Evolutionary conservation across 2,888 invertebrate species (phyloP), one percentile per base, ranked within the genome.

Genomic region (Diaprepes abbreviatus): DNA sequence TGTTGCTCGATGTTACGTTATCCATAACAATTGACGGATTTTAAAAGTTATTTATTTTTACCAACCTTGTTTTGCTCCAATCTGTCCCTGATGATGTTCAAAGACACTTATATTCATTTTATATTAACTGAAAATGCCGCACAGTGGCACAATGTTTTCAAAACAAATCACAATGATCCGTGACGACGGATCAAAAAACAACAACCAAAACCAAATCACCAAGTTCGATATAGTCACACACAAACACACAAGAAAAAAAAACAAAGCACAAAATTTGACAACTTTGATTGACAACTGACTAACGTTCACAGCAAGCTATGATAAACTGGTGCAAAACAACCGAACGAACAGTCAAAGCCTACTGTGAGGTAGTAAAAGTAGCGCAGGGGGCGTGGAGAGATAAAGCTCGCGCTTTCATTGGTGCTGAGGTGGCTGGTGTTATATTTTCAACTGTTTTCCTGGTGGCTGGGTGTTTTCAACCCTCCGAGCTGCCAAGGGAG

Each of bases 261-360:
- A 40, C 14, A 59, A 43, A 60, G 16, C 45, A 60, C 28, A 59
- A 36, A 54, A 55, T 52, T 40, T 52, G 52, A 54, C 54, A 55
- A 45, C 33, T 38, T 24, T 66, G 43, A 66, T 52, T 59, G 60
- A 66, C 66, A 66, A 36, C 60, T 60, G 24, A 40, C 66, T 66
- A 33, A 16, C 50, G 2, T 17, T 19, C 66, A 43, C 66, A 54
- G 45, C 57, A 28, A 43, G 45, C 66, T 62, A 59, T 67, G 71
- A 67, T 63, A 67, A 71, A 71, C 71, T 71, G 71, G 64, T 64
- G 67, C 59, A 71, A 64, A 71, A 66, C 71, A 66, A 63, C 57
- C 66, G 62, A 66, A 64, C 64, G 65, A 35, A 31, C 54, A 45
- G 60, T 40, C 59, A 12, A 19, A 52, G 59, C 66, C 63, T 60